Evolutionary conservation across 2,797 vertebrate genomes (phyloP).

Genomic region (Martes flavigula): DNA sequence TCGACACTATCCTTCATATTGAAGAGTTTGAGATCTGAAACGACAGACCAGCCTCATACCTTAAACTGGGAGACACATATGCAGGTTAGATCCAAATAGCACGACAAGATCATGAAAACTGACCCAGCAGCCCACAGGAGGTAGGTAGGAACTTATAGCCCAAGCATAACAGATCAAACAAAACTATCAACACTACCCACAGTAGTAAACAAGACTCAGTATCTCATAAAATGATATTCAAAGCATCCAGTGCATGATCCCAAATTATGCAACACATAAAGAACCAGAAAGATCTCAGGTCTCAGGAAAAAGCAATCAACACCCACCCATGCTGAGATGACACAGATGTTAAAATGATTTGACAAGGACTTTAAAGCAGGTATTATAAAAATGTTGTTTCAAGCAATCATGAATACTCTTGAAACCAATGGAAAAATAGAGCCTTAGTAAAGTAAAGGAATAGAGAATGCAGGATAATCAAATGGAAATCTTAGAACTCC

Average conservation of each 20-base stretch:
- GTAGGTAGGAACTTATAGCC: neutral
- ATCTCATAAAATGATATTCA: neutral
- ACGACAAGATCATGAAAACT: neutral
- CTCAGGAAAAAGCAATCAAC: neutral
- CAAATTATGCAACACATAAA: neutral
- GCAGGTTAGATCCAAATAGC: neutral
- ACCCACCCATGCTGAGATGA: neutral
- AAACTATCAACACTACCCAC: neutral
- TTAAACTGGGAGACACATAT: neutral
- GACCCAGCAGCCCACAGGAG: neutral
- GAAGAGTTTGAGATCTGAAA: neutral
- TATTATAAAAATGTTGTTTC: neutral
- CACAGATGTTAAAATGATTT: neutral
- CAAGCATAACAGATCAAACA: neutral
- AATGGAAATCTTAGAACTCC: neutral
- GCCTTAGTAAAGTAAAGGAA: neutral
- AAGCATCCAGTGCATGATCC: neutral
- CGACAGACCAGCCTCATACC: neutral
- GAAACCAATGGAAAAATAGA: neutral
- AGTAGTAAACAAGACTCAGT: neutral
- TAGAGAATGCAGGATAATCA: neutral
- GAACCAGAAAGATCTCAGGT: neutral
- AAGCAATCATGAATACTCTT: constrained; percentile 1
- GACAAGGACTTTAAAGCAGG: neutral
- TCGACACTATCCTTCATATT: neutral